Conservation (phyloP, 2,113 vertebrate genomes). For the Istiophorus platypterus region DNA sequence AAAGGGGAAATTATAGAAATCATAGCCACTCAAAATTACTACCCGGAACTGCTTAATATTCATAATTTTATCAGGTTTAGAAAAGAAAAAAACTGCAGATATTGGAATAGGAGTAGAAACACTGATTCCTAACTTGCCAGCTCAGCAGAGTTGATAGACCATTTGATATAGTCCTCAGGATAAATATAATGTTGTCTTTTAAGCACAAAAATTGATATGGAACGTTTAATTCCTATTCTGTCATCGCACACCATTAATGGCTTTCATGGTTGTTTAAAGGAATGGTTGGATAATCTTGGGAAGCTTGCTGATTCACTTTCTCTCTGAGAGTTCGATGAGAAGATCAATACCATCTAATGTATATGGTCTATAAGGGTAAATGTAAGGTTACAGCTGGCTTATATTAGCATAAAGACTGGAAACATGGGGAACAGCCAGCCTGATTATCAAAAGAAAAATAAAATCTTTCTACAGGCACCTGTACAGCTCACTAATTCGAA, state of each 20-base stretch:
- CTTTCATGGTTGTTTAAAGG: neutral
- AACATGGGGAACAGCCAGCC: neutral
- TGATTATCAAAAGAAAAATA: neutral
- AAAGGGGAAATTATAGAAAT: neutral
- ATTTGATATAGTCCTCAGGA: constrained; percentile 8
- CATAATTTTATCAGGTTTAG: neutral
- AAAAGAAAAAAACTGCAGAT: neutral
- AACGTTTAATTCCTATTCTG: neutral
- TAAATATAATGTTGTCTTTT: constrained; percentile 9
- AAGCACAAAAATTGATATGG: constrained; percentile 22
- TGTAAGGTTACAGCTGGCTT: neutral
- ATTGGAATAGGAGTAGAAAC: neutral
- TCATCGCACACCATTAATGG: neutral
- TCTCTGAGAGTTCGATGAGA: too few relatives aligned
- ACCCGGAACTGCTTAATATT: neutral
- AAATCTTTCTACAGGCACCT: neutral
- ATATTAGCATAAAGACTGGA: neutral
- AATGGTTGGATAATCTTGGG: neutral
- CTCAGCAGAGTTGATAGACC: constrained; percentile 5
- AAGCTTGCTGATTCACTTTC: neutral
- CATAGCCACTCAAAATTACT: neutral
- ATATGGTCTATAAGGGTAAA: neutral
- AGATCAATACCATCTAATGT: too few relatives aligned
- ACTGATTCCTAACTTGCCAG: neutral
- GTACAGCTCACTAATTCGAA: neutral